phyloP scores from a whole-genome alignment of 2,797 vertebrate species.

The Nannoperca obscura region DNA sequence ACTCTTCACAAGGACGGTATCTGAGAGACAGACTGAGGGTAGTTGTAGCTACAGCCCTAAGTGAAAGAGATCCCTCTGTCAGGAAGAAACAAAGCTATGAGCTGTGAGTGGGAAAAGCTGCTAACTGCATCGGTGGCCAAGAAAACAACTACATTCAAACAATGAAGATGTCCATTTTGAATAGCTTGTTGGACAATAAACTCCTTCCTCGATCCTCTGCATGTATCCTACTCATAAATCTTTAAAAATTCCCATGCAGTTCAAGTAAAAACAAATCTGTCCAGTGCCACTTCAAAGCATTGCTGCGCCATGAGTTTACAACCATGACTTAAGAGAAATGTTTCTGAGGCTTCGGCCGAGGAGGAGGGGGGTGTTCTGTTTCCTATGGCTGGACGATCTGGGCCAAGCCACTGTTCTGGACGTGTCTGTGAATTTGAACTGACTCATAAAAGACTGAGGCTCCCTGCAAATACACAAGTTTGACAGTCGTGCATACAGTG shows the following conservation, averaged over 20 bases:
- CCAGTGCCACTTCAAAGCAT: slow-evolving; percentile 78
- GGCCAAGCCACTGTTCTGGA: slow-evolving; percentile 78
- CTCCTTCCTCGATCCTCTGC: slow-evolving; percentile 40
- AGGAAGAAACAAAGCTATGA: slow-evolving; percentile 48
- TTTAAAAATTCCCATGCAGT: slow-evolving; percentile 51
- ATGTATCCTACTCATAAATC: slow-evolving; percentile 67
- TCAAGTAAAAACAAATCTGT: slow-evolving; percentile 73
- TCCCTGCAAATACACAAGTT: slow-evolving; percentile 47
- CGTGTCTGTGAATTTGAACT: slow-evolving; percentile 44
- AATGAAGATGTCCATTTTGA: slow-evolving; percentile 55
- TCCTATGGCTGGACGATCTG: slow-evolving; percentile 45
- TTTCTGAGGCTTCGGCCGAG: slow-evolving; percentile 63
- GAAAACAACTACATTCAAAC: slow-evolving; percentile 50
- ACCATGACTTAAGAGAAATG: slow-evolving; percentile 70
- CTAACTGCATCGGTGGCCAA: slow-evolving; percentile 40
- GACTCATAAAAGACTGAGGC: slow-evolving; percentile 42
- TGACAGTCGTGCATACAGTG: slow-evolving; percentile 46
- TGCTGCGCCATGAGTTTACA: slow-evolving; percentile 73
- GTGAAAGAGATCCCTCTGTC: slow-evolving; percentile 57
- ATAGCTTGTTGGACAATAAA: slow-evolving; percentile 32
- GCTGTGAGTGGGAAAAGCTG: slow-evolving; percentile 53
- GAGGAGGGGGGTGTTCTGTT: slow-evolving; percentile 42
- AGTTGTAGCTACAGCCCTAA: slow-evolving; percentile 24
- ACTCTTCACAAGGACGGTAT: slow-evolving; percentile 41
- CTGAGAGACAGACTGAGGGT: slow-evolving; percentile 40